Evolutionary conservation across 2,888 invertebrate species (phyloP), one percentile per base, ranked within the genome.

Genomic region (Pycnomerus fuliginosus): DNA sequence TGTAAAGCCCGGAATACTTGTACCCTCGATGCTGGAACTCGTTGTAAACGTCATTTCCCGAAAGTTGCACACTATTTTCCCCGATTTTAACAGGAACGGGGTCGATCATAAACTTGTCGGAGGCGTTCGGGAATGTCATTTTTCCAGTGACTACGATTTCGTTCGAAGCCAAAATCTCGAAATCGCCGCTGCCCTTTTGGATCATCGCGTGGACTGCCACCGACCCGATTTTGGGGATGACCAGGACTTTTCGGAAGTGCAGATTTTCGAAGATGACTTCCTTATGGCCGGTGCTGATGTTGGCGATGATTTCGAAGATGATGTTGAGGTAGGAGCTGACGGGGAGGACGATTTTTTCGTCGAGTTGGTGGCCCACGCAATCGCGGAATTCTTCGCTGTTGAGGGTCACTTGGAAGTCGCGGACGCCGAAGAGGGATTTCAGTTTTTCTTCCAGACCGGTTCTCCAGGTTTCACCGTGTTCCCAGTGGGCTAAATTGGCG

Each of bases 401-500:
- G 10, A 76, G 58, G 1, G 72, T 70, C 36, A 82, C 77, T 71
- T 71, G 59, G 20, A 69, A 58, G 35, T 68, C 66, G 47, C 61
- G 60, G 8, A 69, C 64, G 42, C 67, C 69, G 15, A 62, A 60
- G 14, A 64, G 33, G n/a, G 65, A 62, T 42, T 64, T 65, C 2
- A 68, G 49, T 42, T 65, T 66, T 10, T 70, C 68, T 52, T 69
- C 68, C 13, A 67, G 41, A 11, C 67, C 68, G 10, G 65, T 64
- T 30, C 83, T 75, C 89, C 89, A 90, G 48, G 84, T 83, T 51
- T 87, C 86, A 17, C 82, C 79, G 62, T 96, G 95, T 61, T 96
- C 92, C 95, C 95, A 96, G 48, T 82, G 81, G 5, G 94, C 80
- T 1, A 90, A 72, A 11, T 90, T 85, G 0, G 90, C 79, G 28